Conservation (phyloP, 2,888 invertebrate species). For the Diaphora mendica region DNA sequence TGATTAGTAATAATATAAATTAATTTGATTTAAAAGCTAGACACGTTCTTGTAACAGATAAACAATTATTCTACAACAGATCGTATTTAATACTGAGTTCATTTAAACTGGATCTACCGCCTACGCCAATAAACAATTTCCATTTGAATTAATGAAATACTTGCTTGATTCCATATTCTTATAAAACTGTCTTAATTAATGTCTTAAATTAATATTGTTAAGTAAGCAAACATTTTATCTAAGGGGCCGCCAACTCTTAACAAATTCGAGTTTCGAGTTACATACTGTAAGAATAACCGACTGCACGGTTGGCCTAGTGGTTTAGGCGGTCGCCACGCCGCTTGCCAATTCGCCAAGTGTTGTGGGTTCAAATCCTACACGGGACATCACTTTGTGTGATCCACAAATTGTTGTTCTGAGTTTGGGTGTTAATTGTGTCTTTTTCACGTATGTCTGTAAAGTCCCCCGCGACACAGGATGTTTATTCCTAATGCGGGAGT, state of each 20-base stretch:
- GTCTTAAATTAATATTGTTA: slow-evolving; percentile 55
- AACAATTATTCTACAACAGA: slow-evolving; percentile 61
- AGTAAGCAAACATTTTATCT: slow-evolving; percentile 40
- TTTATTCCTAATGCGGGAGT: too few relatives aligned
- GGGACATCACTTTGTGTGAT: too few relatives aligned
- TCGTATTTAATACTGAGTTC: slow-evolving; percentile 60
- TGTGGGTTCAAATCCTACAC: too few relatives aligned
- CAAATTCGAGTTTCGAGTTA: slow-evolving; percentile 12
- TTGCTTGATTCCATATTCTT: slow-evolving; percentile 58
- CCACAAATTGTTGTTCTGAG: too few relatives aligned
- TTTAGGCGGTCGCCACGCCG: too few relatives aligned
- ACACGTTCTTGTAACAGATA: slow-evolving; percentile 56
- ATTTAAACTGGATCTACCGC: slow-evolving; percentile 67
- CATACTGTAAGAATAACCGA: slow-evolving; percentile 20
- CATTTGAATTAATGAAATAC: slow-evolving; percentile 71
- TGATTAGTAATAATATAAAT: slow-evolving; percentile 38
- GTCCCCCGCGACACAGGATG: too few relatives aligned
- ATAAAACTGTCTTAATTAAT: slow-evolving; percentile 50
- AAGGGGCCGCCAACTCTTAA: slow-evolving; percentile 40
- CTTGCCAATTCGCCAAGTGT: too few relatives aligned
- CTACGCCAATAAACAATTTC: slow-evolving; percentile 69
- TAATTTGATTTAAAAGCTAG: slow-evolving; percentile 53
- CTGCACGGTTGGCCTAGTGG: too few relatives aligned
- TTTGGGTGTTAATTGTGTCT: too few relatives aligned
- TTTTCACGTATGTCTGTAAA: too few relatives aligned